Percentiles rank a stretch among this genome's conserved stretches.
phyloP scores from a whole-genome alignment of 1,140 invertebrate species.

The Diabrotica virgifera region DNA sequence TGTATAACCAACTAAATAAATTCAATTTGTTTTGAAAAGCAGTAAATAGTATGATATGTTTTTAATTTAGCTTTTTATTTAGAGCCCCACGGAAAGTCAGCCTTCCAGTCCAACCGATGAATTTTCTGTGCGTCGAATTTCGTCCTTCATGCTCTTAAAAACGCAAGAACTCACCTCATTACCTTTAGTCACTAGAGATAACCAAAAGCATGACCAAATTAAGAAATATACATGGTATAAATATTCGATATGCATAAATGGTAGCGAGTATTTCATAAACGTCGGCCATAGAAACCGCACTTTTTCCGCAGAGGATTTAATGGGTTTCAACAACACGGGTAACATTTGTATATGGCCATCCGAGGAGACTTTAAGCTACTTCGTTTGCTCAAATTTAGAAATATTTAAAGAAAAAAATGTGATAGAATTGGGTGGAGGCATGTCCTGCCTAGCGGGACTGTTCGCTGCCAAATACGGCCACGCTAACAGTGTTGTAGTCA shows the following conservation, averaged over 20 bases:
- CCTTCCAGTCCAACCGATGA: slow-evolving; percentile 50
- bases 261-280: slow-evolving; percentile 51
- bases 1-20: background rate
- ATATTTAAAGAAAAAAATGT: slow-evolving; percentile 66
- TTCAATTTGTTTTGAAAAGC: too few species aligned
- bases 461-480: slow-evolving; percentile 67
- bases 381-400: slow-evolving; percentile 64
- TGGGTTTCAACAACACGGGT: slow-evolving; percentile 89
- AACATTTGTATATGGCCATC: slow-evolving; percentile 90
- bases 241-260: slow-evolving; percentile 53
- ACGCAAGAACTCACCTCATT: slow-evolving; percentile 39
- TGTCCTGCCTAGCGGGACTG: slow-evolving; percentile 80
- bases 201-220: slow-evolving; percentile 28
- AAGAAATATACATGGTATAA: slow-evolving; percentile 52
- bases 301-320: slow-evolving; percentile 67
- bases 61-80: slow-evolving; percentile 14
- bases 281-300: slow-evolving; percentile 59
- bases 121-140: slow-evolving; percentile 57
- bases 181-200: slow-evolving; percentile 21
- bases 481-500: slow-evolving; percentile 61
- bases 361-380: slow-evolving; percentile 78
- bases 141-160: slow-evolving; percentile 55
- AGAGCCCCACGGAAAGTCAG: slow-evolving; percentile 42
- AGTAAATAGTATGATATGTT: too few species aligned
- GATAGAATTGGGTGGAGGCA: slow-evolving; percentile 79